Conservation (phyloP, 1,140 invertebrate genomes). For the Neodiprion lecontei region DNA sequence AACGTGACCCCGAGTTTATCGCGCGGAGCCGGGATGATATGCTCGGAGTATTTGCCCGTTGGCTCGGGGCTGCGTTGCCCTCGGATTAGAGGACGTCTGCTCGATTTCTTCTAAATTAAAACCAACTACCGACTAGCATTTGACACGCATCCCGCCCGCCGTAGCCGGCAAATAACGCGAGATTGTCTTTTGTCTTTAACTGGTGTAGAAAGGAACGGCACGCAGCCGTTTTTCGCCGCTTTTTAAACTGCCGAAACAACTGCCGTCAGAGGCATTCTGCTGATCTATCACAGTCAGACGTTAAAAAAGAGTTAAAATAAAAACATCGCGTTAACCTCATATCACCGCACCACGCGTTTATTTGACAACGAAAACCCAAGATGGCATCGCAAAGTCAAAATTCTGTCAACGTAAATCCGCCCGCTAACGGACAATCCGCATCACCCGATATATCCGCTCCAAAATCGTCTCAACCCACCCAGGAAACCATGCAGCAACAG, state of each 20-base stretch:
- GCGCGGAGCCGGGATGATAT: not conserved
- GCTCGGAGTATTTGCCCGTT: not conserved
- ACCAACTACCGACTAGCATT: not conserved
- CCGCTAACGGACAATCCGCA: slow-evolving; percentile 34
- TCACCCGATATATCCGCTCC: slow-evolving; percentile 20
- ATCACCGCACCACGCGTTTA: not conserved
- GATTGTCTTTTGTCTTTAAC: no score
- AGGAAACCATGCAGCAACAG: slow-evolving; percentile 21
- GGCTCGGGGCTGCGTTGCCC: not conserved
- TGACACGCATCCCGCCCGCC: not conserved
- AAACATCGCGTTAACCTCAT: not conserved
- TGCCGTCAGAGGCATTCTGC: not conserved
- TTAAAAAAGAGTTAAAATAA: not conserved
- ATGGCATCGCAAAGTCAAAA: slow-evolving; percentile 51
- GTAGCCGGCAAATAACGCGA: no score
- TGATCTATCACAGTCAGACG: not conserved
- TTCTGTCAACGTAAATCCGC: slow-evolving; percentile 28
- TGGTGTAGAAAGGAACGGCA: no score
- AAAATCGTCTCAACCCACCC: slow-evolving; percentile 27
- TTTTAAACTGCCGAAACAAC: not conserved
- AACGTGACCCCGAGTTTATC: not conserved
- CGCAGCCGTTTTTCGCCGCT: not conserved
- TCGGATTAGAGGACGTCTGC: not conserved
- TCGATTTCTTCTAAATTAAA: not conserved
- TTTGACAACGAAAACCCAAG: slow-evolving; percentile 19